These are phyloP conservation scores for Orthosia gothica DNA, from an alignment of 2,888 invertebrate species.

Conservation along the genomic window DNA sequence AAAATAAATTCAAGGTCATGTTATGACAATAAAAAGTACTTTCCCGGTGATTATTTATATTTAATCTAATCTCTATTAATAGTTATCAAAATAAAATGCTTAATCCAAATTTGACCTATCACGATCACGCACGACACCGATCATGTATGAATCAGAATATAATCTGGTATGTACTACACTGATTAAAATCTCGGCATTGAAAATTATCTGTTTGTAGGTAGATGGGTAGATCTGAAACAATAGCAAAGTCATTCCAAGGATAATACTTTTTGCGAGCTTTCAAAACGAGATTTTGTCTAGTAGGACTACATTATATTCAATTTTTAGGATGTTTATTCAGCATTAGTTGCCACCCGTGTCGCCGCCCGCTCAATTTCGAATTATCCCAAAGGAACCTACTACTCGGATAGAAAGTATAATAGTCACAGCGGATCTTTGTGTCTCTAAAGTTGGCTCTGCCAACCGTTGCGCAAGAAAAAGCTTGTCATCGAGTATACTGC, in stretches of 20 bases:
- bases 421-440: too few relatives aligned
- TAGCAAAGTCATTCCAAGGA: background rate
- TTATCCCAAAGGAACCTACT: too few relatives aligned
- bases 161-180: background rate
- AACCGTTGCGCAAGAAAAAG: too few relatives aligned
- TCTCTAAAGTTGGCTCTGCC: too few relatives aligned
- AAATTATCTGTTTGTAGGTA: background rate
- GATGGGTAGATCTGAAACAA: background rate
- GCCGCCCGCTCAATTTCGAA: too few relatives aligned
- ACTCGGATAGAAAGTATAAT: too few relatives aligned
- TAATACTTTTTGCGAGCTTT: background rate
- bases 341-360: too few relatives aligned
- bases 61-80: conserved; percentile 35
- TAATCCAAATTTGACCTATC: conserved; percentile 47
- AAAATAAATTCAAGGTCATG: conserved; percentile 12
- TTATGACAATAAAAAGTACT: conserved; percentile 15
- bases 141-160: background rate
- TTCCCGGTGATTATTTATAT: conserved; percentile 31
- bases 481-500: too few relatives aligned
- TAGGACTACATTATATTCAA: background rate
- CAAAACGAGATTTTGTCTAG: background rate
- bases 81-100: conserved; percentile 12
- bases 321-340: too few relatives aligned
- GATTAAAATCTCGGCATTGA: background rate
- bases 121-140: conserved; percentile 30